These are phyloP conservation scores for Lottia gigantea DNA, from an alignment of 2,888 invertebrate genomes.

Conservation along the genomic window DNA sequence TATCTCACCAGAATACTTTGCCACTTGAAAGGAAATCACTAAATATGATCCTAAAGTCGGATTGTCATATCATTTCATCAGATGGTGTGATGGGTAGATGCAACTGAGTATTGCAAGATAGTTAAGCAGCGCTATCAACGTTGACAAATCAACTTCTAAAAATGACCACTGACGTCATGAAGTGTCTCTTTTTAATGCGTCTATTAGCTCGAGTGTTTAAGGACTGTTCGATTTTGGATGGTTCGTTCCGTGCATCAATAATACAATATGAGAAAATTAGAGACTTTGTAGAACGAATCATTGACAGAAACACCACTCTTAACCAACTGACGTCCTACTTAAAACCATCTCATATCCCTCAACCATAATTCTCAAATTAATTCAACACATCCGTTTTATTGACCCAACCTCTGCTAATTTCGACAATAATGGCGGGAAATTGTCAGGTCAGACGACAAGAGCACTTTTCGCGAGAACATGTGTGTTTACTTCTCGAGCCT, in stretches of 20 bases:
- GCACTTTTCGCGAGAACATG: slow-evolving; percentile 9
- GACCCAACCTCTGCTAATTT: slow-evolving; percentile 1
- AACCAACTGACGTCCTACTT: slow-evolving; percentile 4
- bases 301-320: background rate
- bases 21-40: no score
- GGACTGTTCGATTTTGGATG: slow-evolving; percentile 7
- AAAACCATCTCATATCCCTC: background rate
- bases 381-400: slow-evolving; percentile 1
- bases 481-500: slow-evolving; percentile 8
- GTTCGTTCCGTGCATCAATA: background rate
- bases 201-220: slow-evolving; percentile 1
- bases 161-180: no score
- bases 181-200: background rate
- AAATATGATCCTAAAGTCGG: no score
- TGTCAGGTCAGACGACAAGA: slow-evolving; percentile 8
- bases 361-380: slow-evolving; percentile 7
- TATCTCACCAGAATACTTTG: no score
- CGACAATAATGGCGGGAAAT: slow-evolving; percentile 2
- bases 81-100: no score
- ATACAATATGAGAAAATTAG: no score
- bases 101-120: no score
- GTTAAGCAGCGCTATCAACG: no score
- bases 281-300: no score
- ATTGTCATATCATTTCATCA: no score
- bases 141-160: no score